phyloP scores from a whole-genome alignment of 2,888 invertebrate species.

The Spisula solida region DNA sequence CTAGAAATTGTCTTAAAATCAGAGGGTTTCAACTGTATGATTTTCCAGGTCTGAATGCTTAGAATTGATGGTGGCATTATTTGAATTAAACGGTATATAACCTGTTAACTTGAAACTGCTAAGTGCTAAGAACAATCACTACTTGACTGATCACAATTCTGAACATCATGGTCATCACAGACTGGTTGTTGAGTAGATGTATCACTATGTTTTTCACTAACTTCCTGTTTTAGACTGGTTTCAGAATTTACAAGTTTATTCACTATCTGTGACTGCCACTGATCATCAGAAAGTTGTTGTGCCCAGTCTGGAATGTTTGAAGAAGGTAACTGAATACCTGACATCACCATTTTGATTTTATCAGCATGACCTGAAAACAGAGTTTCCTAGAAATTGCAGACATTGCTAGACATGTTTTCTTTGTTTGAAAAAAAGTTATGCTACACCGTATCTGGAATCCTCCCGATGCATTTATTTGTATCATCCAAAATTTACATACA shows the following conservation, averaged over 20 bases:
- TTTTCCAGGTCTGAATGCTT: background rate
- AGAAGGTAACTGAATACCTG: constrained; percentile 80
- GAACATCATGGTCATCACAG: background rate
- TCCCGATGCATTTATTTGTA: too few species aligned
- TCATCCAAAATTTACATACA: too few species aligned
- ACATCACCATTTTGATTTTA: constrained; percentile 83
- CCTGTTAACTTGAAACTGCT: background rate
- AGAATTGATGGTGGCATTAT: background rate
- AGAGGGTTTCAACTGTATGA: background rate
- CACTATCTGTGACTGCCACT: constrained; percentile 81
- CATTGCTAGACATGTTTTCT: too few species aligned
- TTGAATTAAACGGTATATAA: background rate
- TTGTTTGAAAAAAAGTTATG: too few species aligned
- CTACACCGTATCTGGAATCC: too few species aligned
- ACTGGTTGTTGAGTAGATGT: background rate
- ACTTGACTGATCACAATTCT: background rate
- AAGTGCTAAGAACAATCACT: constrained; percentile 6
- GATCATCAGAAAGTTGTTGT: constrained; percentile 81
- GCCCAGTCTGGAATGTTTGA: constrained; percentile 85
- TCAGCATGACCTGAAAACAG: constrained; percentile 79
- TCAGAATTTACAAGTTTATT: constrained; percentile 72
- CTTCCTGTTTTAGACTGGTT: constrained; percentile 44
- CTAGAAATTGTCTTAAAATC: too few species aligned
- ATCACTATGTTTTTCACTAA: background rate
- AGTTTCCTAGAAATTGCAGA: background rate